Base-by-base conservation (phyloP, 2,888 invertebrate species). In the Ophioninae sp. region DNA sequence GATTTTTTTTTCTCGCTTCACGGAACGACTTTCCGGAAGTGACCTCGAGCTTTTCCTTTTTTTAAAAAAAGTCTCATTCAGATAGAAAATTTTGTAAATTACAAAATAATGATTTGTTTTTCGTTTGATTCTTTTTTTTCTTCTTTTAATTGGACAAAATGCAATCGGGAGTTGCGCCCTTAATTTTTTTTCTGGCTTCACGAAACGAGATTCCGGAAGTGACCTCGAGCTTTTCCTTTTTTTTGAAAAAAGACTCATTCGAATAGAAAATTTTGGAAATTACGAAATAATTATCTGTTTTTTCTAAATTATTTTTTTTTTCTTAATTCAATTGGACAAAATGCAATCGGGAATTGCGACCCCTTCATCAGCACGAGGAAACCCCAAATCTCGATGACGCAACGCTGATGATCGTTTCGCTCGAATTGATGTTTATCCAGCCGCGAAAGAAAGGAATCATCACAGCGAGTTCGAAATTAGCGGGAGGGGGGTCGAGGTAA, bases 401-500 rank as follows among this genome's bases (percentile, higher is more conserved):
- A 30, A 69, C 56, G n/a, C 37, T 56, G 8, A n/a, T 59, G 22
- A 56, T 39, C n/a, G 80, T 69, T 80, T 22, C 76, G 76, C 80
- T 83, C 76, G 83, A 73, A 44, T 64, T 67, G 6, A 68, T 58
- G 72, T 63, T 56, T 64, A 83, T 73, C 68, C 80, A 74, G 17
- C 73, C 80, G 80, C 51, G 71, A 73, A 83, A 64, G 37, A 64
- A 22, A 68, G 77, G 44, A 17, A 74, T 65, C 56, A 74, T 65
- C 56, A 56, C 17, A 73, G 63, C 44, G 64, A 67, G 68, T 65
- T 79, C n/a, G n/a, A 67, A 73, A 51, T 79, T 41, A 0, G 39
- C 22, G 44, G 59, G 13, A 30, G 56, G n/a, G n/a, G 75, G 58
- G 9, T 1, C 30, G 51, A 64, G 41, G 44, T 30, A 9, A 51